Evolutionary conservation across 2,797 vertebrate genomes (phyloP).

Genomic region (Scolopax bukidnonensis): DNA sequence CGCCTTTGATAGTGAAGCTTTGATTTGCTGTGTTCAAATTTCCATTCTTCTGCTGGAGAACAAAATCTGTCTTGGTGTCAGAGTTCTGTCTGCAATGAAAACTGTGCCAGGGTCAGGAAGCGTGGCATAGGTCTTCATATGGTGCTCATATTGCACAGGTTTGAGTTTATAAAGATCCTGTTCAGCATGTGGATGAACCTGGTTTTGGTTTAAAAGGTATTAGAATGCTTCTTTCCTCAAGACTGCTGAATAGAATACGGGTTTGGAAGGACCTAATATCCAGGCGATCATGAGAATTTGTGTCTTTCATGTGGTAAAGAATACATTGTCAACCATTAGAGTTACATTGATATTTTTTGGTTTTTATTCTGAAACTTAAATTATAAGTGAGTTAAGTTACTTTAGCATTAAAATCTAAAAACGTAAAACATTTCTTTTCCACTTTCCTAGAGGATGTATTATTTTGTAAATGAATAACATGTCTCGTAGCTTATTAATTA

Average conservation of each 20-base stretch:
- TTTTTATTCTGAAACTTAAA: constrained; percentile 1
- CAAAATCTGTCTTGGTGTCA: neutral
- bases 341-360: neutral
- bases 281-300: neutral
- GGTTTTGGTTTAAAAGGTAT: neutral
- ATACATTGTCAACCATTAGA: neutral
- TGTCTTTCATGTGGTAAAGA: too few species aligned
- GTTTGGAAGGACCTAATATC: neutral
- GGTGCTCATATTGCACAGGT: neutral
- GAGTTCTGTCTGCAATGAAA: neutral
- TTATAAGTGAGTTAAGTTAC: neutral
- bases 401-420: neutral
- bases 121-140: neutral
- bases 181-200: neutral
- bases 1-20: neutral
- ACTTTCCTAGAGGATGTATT: neutral
- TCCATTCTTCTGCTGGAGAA: neutral
- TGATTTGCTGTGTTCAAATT: neutral
- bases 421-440: neutral
- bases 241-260: too few species aligned
- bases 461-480: constrained; percentile 47
- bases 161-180: neutral
- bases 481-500: constrained; percentile 19
- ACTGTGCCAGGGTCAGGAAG: neutral
- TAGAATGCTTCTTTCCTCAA: neutral